Base-by-base conservation (phyloP, 1,140 invertebrate species). In the Dendroctonus valens region DNA sequence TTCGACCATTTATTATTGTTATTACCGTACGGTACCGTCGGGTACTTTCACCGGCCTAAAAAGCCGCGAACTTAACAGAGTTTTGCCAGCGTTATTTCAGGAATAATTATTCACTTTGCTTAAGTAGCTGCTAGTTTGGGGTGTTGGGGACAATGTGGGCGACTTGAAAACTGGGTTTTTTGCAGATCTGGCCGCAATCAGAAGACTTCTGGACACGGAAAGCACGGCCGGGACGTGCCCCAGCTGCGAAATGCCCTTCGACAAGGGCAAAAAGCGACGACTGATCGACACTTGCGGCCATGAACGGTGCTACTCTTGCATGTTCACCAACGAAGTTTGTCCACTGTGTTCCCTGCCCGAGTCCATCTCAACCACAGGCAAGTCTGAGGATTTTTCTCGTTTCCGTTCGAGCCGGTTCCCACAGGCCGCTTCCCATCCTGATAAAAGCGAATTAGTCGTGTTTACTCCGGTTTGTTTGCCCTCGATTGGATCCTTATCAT, bases 241-340 rank as follows among this genome's bases (percentile, higher is more conserved):
- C 59, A 90, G 89, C 77, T 92, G 91, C 81, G 88, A 91, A 78
- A 93, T 94, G 87, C 93, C 93, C 68, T 96, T 95, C 82, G 93
- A 96, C 81, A 93, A 94, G 80, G 93, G 93, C 79, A 96, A 95
- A 81, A 94, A 95, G 81, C 86, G 94, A 78, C 91, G 92, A 76
- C 83, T 97, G 72, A 94, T 95, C 77, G 94, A 96, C 81, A 89
- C 91, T 58, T 97, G 94, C 80, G 93, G 94, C 67, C 94, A 96
- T 84, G 93, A 95, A 77, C 83, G 93, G 50, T 96, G 94, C 81
- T 96, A 96, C 82, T 89, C 91, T 68, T 97, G 94, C 80, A 90
- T 96, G 85, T 94, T 95, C 81, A 88, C 88, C 72, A 93, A 90
- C 81, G 93, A 96, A 79, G 83, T 87, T 38, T 96, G 94, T 79